A percentile compares a stretch with the other conserved stretches of the same genome.
Conservation (phyloP, 2,113 vertebrate species). For the Nothobranchius kuhntae region DNA sequence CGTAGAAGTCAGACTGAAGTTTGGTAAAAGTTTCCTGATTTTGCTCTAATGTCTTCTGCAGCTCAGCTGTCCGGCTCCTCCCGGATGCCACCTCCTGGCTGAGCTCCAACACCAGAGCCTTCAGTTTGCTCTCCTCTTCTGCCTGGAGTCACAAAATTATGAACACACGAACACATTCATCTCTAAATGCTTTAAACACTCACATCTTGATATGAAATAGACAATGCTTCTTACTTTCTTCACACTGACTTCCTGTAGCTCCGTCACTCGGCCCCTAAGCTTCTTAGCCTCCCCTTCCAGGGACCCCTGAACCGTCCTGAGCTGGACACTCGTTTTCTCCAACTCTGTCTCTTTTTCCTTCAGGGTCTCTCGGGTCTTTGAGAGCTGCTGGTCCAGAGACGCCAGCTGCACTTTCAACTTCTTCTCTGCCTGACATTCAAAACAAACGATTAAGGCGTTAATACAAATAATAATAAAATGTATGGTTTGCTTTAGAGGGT, state of each 20-base stretch:
- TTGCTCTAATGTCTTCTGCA: constrained; percentile 81
- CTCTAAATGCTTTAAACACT: too few relatives aligned
- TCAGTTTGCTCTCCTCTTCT: constrained; percentile 85
- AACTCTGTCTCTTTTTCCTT: constrained; percentile 85
- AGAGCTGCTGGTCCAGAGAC: constrained; percentile 77
- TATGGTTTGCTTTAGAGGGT: background rate
- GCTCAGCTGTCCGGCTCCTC: constrained; percentile 76
- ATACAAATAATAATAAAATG: background rate
- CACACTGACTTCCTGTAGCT: constrained; percentile 74
- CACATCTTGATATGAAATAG: background rate
- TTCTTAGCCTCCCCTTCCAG: constrained; percentile 84
- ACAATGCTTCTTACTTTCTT: constrained; percentile 61
- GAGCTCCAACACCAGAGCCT: constrained; percentile 78
- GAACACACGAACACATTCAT: too few relatives aligned
- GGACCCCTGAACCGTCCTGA: constrained; percentile 82
- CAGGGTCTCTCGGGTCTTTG: constrained; percentile 78
- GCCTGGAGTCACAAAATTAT: constrained; percentile 73
- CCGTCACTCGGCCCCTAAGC: constrained; percentile 79
- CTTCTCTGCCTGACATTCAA: constrained; percentile 79
- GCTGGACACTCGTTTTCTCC: constrained; percentile 82
- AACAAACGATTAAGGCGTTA: constrained; percentile 20
- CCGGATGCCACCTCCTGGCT: constrained; percentile 81
- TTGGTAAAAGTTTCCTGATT: constrained; percentile 79
- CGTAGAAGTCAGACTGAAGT: constrained; percentile 91
- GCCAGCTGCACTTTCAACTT: constrained; percentile 82